phyloP scores from a whole-genome alignment of 2,113 vertebrate species.

The Coryphaenoides rupestris region DNA sequence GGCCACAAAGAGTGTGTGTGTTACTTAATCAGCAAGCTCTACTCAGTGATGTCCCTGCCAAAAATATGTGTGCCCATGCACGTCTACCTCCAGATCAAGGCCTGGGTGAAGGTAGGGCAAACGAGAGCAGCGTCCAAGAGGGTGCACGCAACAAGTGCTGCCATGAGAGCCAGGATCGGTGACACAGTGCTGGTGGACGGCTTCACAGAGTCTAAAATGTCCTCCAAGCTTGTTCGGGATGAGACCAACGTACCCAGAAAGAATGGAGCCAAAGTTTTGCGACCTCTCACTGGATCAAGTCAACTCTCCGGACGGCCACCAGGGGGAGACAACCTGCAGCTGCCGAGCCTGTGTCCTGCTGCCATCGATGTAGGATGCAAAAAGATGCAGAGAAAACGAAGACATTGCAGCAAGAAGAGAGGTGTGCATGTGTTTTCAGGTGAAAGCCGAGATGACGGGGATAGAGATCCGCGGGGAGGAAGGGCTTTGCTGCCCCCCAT shows the following conservation, averaged over 20 bases:
- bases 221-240: conserved; percentile 54
- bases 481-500: conserved; percentile 58
- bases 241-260: conserved; percentile 22
- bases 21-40: conserved; percentile 68
- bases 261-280: conserved; percentile 25
- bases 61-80: conserved; percentile 65
- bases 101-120: conserved; percentile 61
- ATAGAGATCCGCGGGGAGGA: conserved; percentile 30
- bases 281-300: background rate
- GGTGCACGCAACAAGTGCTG: conserved; percentile 3
- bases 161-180: conserved; percentile 53
- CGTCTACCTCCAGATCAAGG: conserved; percentile 72
- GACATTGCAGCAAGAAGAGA: background rate
- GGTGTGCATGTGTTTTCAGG: conserved; percentile 12
- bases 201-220: conserved; percentile 68
- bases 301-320: background rate
- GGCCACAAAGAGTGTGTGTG: conserved; percentile 62
- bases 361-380: conserved; percentile 7
- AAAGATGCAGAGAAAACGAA: conserved; percentile 16
- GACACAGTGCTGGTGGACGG: conserved; percentile 71
- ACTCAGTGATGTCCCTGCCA: conserved; percentile 62
- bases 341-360: background rate
- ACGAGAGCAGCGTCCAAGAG: conserved; percentile 25
- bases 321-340: no score
- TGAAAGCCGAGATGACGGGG: conserved; percentile 23